Base-by-base conservation (phyloP, 2,888 invertebrate species). In the Phengaris alcon region DNA sequence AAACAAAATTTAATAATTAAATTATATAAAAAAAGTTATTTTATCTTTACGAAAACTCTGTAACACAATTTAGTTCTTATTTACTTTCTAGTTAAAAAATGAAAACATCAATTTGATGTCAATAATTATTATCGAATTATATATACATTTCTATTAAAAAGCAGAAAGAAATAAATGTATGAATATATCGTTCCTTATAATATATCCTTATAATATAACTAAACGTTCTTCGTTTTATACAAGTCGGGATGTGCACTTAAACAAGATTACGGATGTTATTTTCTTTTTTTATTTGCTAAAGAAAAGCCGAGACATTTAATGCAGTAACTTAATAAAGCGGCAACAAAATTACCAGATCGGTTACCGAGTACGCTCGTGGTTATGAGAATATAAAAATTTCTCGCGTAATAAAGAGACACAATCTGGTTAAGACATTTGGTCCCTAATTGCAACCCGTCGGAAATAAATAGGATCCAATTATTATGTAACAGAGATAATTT, bases 401-500 rank as follows among this genome's bases (percentile, higher is more conserved):
- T 84, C 84, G 85, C 87, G 86, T 88, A 88, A 90, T 91, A 90
- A 90, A 91, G 87, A 85, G 86, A 74, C 48, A 46, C n/a, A 48
- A 59, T n/a, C 15, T n/a, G n/a, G 6, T 7, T n/a, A 59, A 59
- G 15, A 59, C 15, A 10, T 52, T 52, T 52, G 8, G 52, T 52
- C 52, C 52, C 52, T 52, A 52, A 52, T 10, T 52, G 52, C 52
- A 12, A 52, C 9, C 1, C 52, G 35, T 64, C 35, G 35, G 12
- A 64, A 12, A 6, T 64, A 44, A 59, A 44, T 44, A 64, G 12
- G 2, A 13, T 64, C 12, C 2, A 6, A 64, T 64, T 64, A 44
- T 64, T 35, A 64, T 8, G 59, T 59, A 59, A 59, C 59, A 10
- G 22, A 59, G n/a, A 57, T 57, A 48, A 6, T 48, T 48, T 48